Conservation (phyloP, 2,888 invertebrate species). For the Scaptomyza flava region DNA sequence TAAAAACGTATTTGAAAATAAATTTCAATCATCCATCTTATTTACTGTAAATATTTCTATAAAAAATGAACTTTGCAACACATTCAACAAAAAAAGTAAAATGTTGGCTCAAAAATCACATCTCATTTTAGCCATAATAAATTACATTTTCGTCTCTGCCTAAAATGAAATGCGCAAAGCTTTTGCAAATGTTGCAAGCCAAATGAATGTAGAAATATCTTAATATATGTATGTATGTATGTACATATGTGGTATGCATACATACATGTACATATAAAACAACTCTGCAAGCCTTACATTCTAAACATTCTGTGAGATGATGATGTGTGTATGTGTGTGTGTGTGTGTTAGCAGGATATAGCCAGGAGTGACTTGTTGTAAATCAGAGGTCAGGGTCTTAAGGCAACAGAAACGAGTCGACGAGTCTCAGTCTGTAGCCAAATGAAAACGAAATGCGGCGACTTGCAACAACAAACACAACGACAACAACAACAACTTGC, state of each 20-base stretch:
- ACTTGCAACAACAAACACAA: slow-evolving; percentile 1
- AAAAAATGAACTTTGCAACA: not conserved
- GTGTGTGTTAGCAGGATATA: slow-evolving; percentile 22
- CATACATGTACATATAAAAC: slow-evolving; percentile 7
- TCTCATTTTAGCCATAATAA: slow-evolving; percentile 63
- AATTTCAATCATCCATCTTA: too few species aligned
- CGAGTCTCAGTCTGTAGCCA: slow-evolving; percentile 25
- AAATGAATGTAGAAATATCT: not conserved
- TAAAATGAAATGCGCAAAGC: slow-evolving; percentile 65
- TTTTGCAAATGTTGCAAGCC: slow-evolving; percentile 38
- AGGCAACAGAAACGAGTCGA: slow-evolving; percentile 13
- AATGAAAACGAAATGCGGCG: slow-evolving; percentile 54
- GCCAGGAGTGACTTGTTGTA: slow-evolving; percentile 38
- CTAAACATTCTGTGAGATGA: slow-evolving; percentile 23
- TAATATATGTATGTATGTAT: slow-evolving; percentile 7
- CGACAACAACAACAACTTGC: not conserved
- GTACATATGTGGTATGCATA: slow-evolving; percentile 13
- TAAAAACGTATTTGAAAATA: too few species aligned
- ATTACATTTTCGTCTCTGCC: slow-evolving; percentile 60
- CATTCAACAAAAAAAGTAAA: not conserved
- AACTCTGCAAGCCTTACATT: slow-evolving; percentile 15
- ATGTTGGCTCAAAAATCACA: slow-evolving; percentile 47
- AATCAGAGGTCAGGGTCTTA: slow-evolving; percentile 67
- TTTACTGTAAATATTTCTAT: too few species aligned
- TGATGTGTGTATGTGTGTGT: slow-evolving; percentile 11